phyloP scores from a whole-genome alignment of 35 echinoderm and acorn worm genomes.

The Chiridota heheva region DNA sequence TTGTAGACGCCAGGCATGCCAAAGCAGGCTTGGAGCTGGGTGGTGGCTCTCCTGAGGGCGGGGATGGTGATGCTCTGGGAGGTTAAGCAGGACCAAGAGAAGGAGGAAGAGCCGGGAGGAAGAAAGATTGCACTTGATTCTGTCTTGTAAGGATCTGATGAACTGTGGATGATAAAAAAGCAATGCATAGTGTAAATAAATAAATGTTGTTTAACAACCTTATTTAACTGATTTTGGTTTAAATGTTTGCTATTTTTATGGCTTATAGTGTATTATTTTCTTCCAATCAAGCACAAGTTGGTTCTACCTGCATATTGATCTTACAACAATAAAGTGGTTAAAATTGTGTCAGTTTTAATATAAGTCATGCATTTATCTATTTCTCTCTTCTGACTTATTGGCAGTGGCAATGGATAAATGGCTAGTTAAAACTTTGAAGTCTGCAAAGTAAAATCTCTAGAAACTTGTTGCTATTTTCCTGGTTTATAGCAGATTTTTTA shows the following conservation, averaged over 20 bases:
- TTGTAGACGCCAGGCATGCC: conserved; percentile 86
- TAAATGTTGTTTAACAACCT: neutral
- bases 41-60: conserved; percentile 25
- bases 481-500: too few species aligned
- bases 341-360: too few species aligned
- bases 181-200: neutral
- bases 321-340: too few species aligned
- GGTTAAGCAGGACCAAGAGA: conserved; percentile 76
- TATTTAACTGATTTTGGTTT: neutral
- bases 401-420: too few species aligned
- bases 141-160: neutral
- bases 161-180: conserved; percentile 2
- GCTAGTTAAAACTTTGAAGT: too few species aligned
- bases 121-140: conserved; percentile 45
- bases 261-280: neutral
- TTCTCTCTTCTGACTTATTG: too few species aligned
- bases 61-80: conserved; percentile 60
- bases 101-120: conserved; percentile 55
- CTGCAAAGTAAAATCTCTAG: too few species aligned
- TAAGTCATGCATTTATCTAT: too few species aligned
- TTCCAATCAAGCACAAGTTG: neutral
- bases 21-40: conserved; percentile 72
- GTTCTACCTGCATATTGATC: too few species aligned
- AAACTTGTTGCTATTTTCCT: too few species aligned
- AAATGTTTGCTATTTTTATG: neutral